Evolutionary conservation across 1,140 invertebrate genomes (phyloP).

Genomic region (Potamilus streckersoni): DNA sequence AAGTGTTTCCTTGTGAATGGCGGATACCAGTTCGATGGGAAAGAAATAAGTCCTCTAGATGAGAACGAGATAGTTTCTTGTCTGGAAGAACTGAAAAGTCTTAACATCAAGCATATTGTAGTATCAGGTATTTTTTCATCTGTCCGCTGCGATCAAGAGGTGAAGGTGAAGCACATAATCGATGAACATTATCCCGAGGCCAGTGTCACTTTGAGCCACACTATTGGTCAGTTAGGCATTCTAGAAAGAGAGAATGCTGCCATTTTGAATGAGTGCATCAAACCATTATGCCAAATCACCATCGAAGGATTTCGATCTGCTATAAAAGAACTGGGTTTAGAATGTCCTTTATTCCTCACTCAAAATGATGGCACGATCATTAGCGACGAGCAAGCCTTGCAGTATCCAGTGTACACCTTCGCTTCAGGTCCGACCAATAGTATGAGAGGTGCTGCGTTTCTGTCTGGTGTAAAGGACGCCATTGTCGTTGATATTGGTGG

Average conservation of each 20-base stretch:
- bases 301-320: slow-evolving; percentile 51
- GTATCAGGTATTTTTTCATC: slow-evolving; percentile 58
- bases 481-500: slow-evolving; percentile 65
- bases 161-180: slow-evolving; percentile 36
- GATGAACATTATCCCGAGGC: slow-evolving; percentile 41
- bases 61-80: slow-evolving; percentile 42
- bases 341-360: slow-evolving; percentile 58
- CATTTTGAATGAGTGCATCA: slow-evolving; percentile 61
- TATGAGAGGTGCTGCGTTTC: slow-evolving; percentile 63
- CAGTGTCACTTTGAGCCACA: slow-evolving; percentile 51
- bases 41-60: slow-evolving; percentile 43
- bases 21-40: slow-evolving; percentile 58
- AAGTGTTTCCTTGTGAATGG: slow-evolving; percentile 49
- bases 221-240: slow-evolving; percentile 58
- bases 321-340: slow-evolving; percentile 43
- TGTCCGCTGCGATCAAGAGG: slow-evolving; percentile 48
- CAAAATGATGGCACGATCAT: slow-evolving; percentile 61
- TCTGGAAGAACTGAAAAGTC: slow-evolving; percentile 31
- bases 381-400: slow-evolving; percentile 37
- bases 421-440: slow-evolving; percentile 65
- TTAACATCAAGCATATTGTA: slow-evolving; percentile 49
- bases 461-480: slow-evolving; percentile 52
- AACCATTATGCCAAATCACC: slow-evolving; percentile 52
- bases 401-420: slow-evolving; percentile 55
- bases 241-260: slow-evolving; percentile 63